Base-by-base conservation (phyloP, 2,888 invertebrate species). In the Ornithoptera alexandrae region DNA sequence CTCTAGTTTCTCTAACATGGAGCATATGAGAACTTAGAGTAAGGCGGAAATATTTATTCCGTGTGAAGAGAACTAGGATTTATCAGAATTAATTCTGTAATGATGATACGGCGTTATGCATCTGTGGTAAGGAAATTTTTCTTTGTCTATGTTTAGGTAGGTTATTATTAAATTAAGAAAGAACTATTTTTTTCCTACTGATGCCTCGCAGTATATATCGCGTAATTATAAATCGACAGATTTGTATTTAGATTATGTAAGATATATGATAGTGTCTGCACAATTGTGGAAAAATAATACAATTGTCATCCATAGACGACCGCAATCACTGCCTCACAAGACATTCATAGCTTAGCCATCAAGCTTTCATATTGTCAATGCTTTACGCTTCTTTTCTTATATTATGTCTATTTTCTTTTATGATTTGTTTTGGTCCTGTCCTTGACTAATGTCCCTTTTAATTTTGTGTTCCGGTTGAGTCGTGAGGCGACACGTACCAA, bases 301-400 rank as follows among this genome's bases (percentile, higher is more conserved):
- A 74, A 73, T 69, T 65, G 78, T 81, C 76, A 79, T 80, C 80
- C 79, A 86, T 88, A 87, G 84, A 84, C 78, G 77, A 84, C 85
- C 87, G 92, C 90, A 90, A 89, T 92, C 92, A 92, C 91, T 92
- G 92, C 92, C 92, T 92, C 92, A 90, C 92, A 85, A 88, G 82
- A 92, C 92, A 92, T 92, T 92, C 92, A 90, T 92, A 89, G 92
- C 92, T 92, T 90, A 87, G 83, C 86, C 85, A 84, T 87, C 82
- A 84, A 89, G 89, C 90, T 89, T 88, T 80, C 84, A 86, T 84
- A 84, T 77, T 79, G 84, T 88, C 86, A 88, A 86, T 87, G 90
- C 90, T 91, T 91, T 85, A 82, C 85, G 91, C 92, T 92, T 92
- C 74, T 90, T 90, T 83, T 84, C 82, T 84, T 81, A 81, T 85